Conservation (phyloP, 2,797 vertebrate genomes). For the Gephyroberyx darwinii region DNA sequence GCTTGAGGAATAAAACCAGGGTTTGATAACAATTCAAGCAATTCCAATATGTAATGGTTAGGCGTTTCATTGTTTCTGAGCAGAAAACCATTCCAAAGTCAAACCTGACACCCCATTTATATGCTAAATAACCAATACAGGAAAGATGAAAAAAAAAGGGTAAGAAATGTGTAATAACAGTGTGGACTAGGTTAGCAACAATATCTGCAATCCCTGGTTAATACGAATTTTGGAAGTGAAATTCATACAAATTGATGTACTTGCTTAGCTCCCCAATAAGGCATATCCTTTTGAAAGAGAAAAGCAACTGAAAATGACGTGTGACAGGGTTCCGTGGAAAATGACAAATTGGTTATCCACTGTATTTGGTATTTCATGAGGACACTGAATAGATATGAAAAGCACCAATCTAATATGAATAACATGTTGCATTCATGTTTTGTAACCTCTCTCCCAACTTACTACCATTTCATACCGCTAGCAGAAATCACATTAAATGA, state of each 20-base stretch:
- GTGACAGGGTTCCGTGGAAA: not conserved
- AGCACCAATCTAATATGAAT: not conserved
- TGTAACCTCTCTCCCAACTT: too few species aligned
- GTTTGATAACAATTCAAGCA: slow-evolving; percentile 49
- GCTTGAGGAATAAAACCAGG: slow-evolving; percentile 52
- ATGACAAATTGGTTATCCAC: not conserved
- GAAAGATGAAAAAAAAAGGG: not conserved
- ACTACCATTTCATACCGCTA: too few species aligned
- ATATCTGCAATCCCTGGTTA: slow-evolving; percentile 10
- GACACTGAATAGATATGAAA: not conserved
- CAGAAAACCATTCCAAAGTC: slow-evolving; percentile 29
- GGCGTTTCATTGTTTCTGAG: slow-evolving; percentile 38
- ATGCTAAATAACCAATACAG: slow-evolving; percentile 27
- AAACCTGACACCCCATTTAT: slow-evolving; percentile 25
- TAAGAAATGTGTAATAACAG: not conserved
- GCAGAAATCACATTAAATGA: too few species aligned
- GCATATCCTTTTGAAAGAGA: not conserved
- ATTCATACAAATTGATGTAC: not conserved
- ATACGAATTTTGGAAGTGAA: slow-evolving; percentile 1
- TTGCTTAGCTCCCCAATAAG: too few species aligned
- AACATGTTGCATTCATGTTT: not conserved
- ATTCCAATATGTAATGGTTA: slow-evolving; percentile 38
- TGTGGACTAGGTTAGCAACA: slow-evolving; percentile 5
- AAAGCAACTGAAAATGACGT: slow-evolving; percentile 21
- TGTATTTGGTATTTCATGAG: not conserved